Evolutionary conservation across 2,797 vertebrate genomes (phyloP), one percentile per base, ranked within the genome.

Genomic region (Artibeus lituratus): DNA sequence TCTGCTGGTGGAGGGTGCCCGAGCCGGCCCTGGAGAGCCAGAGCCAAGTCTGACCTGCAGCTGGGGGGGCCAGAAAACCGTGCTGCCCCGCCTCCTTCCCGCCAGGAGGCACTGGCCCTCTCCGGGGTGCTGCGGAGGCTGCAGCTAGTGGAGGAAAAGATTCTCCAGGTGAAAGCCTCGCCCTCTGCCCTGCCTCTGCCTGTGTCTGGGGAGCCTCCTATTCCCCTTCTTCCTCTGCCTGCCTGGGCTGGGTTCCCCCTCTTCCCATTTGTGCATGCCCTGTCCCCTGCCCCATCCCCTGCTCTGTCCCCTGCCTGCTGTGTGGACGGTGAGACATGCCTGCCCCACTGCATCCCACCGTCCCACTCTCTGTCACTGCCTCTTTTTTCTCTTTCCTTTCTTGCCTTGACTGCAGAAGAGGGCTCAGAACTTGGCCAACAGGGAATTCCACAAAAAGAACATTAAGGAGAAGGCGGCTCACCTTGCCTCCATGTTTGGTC

Each of bases 401-500:
- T 96, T 21, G 10, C 96, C 76, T 87, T 21, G 72, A 62, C 95
- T 98, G 94, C 99, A 99, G 99, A 99, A 98, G 98, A 99, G 99
- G 98, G 99, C 99, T 98, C 99, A 99, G 98, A 99, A 98, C 89
- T 98, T 99, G 98, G 99, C 99, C 94, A 98, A 99, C 98, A 99
- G 99, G 98, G 99, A 99, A 96, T 99, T 99, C 99, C 99, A 99
- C 97, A 98, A 98, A 99, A 99, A 99, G 99, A 99, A 99, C 98
- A 99, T 99, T 98, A 99, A 99, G 98, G 99, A 99, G 97, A 99
- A 99, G 96, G 99, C 99, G 0, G 98, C 99, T 97, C 99, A 99
- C 97, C 99, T 99, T 86, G 99, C 99, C 15, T 98, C 99, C 84
- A 97, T 99, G 99, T 99, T 99, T 98, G 99, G 98, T 97, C 98